Evolutionary conservation across 2,888 invertebrate species (phyloP).

Genomic region (Eudemis profundana): DNA sequence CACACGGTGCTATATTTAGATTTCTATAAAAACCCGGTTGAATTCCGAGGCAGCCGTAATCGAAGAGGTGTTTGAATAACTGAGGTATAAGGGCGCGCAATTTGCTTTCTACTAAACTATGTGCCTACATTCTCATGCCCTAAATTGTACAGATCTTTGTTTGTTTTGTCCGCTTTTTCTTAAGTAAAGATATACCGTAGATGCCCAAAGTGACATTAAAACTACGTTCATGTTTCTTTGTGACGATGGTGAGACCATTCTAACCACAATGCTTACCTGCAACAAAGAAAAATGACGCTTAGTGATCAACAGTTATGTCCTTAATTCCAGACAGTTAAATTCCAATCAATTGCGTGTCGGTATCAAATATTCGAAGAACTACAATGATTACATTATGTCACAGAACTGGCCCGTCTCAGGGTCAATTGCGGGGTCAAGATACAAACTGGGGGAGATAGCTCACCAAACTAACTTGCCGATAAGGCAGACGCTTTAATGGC

Average conservation of each 20-base stretch:
- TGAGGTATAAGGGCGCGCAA: conserved; percentile 30
- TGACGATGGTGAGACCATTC: conserved; percentile 59
- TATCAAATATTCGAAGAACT: conserved; percentile 43
- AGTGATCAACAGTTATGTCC: conserved; percentile 26
- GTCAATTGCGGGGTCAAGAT: conserved; percentile 74
- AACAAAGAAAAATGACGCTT: conserved; percentile 49
- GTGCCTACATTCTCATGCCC: conserved; percentile 18
- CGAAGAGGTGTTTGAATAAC: conserved; percentile 37
- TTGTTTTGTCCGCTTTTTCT: conserved; percentile 7
- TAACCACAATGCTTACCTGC: conserved; percentile 53
- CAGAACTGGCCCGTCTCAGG: conserved; percentile 57
- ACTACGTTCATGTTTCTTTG: conserved; percentile 47
- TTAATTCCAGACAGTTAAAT: conserved; percentile 40
- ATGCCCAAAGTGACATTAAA: background rate
- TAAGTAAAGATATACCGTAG: background rate
- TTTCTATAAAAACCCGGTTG: conserved; percentile 69
- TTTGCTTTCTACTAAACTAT: conserved; percentile 30
- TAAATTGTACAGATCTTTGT: conserved; percentile 26
- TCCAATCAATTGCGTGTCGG: conserved; percentile 42
- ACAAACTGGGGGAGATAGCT: conserved; percentile 64
- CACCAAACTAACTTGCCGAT: conserved; percentile 51
- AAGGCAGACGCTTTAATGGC: conserved; percentile 49
- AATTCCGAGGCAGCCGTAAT: conserved; percentile 59
- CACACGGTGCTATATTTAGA: conserved; percentile 70
- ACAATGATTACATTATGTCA: conserved; percentile 64